Percentiles rank a stretch among this genome's conserved stretches.
phyloP scores from a whole-genome alignment of 1,140 invertebrate genomes.

The Aphelenchoides avenae region DNA sequence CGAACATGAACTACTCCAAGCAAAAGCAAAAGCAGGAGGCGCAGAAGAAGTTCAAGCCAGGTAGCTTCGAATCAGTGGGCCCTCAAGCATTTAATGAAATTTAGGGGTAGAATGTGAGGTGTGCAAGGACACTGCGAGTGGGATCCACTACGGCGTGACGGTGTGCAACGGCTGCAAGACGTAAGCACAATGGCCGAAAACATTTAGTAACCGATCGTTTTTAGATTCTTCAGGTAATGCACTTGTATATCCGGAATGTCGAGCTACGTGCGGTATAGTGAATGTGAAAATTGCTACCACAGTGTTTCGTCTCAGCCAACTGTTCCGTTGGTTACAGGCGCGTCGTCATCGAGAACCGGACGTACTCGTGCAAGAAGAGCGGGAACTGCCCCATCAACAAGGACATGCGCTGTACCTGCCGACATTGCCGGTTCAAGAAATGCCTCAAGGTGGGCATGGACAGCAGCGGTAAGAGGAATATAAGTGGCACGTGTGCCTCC shows the following conservation, averaged over 20 bases:
- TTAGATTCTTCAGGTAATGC: too few relatives aligned
- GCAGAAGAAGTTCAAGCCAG: constrained; percentile 37
- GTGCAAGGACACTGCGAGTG: constrained; percentile 52
- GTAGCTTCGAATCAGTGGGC: too few relatives aligned
- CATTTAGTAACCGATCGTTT: too few relatives aligned
- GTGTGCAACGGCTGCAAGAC: constrained; percentile 33
- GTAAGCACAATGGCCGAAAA: too few relatives aligned
- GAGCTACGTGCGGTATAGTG: too few relatives aligned
- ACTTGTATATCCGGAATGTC: too few relatives aligned
- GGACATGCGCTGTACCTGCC: constrained; percentile 45
- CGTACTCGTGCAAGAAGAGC: constrained; percentile 56
- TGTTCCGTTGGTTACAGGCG: too few relatives aligned
- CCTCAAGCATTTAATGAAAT: too few relatives aligned
- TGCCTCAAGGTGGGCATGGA: constrained; percentile 56
- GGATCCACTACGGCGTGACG: constrained; percentile 44
- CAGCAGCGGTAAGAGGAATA: constrained; percentile 19
- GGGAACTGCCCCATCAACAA: constrained; percentile 56
- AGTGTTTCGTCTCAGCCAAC: too few relatives aligned
- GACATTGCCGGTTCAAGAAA: constrained; percentile 51
- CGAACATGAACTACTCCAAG: constrained; percentile 25
- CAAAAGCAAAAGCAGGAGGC: constrained; percentile 34
- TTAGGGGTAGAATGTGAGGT: constrained; percentile 48
- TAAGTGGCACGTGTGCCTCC: neutral
- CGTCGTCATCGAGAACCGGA: constrained; percentile 54
- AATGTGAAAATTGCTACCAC: too few relatives aligned